Conservation (phyloP, 2,888 invertebrate genomes). For the Strigamia maritima region DNA sequence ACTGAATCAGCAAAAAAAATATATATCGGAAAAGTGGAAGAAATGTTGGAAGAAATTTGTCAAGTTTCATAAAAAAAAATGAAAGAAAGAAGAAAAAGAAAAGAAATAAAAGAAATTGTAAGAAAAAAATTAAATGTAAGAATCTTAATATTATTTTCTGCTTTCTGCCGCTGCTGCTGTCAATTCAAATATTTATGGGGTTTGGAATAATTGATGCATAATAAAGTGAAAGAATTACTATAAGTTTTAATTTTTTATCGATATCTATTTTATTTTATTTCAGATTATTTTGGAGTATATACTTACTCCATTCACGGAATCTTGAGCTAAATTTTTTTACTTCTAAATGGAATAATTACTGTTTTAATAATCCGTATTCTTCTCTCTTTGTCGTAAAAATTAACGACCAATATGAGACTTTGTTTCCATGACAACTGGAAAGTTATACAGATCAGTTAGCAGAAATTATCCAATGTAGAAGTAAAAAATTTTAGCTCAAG, state of each 20-base stretch:
- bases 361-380: too few species aligned
- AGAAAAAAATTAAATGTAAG: neutral
- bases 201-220: neutral
- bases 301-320: too few species aligned
- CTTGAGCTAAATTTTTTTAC: too few species aligned
- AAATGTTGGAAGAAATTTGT: conserved; percentile 27
- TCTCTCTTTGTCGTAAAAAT: too few species aligned
- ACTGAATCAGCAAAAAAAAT: conserved; percentile 9
- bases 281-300: too few species aligned
- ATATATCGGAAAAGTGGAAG: conserved; percentile 12
- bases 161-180: neutral
- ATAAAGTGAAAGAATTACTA: neutral
- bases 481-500: too few species aligned
- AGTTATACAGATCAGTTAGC: too few species aligned
- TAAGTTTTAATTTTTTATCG: neutral
- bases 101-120: neutral
- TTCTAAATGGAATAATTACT: too few species aligned
- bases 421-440: too few species aligned
- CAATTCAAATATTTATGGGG: neutral
- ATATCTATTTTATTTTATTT: neutral
- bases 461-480: too few species aligned
- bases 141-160: neutral
- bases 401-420: too few species aligned
- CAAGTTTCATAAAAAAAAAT: neutral
- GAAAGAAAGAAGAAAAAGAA: neutral